Base-by-base conservation (phyloP, 2,113 vertebrate genomes). In the Ophthalmolycus amberensis region DNA sequence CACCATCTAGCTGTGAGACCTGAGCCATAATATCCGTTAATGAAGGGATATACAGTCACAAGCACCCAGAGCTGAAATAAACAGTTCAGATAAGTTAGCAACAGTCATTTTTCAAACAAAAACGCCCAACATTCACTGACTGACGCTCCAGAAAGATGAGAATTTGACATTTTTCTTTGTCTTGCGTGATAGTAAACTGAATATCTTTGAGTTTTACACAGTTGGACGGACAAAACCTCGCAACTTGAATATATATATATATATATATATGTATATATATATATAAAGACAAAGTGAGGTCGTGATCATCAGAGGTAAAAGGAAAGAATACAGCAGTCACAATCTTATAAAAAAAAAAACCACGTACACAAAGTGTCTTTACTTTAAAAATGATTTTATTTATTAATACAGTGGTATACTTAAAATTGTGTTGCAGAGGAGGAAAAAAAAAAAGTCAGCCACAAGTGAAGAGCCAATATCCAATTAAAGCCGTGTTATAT, bases 371-470 rank as follows among this genome's bases (percentile, higher is more conserved):
- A 46, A 5, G 44, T 20, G 2, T 3, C 15, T 84, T 88, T 99
- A 98, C 96, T 98, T 99, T 97, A 97, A 98, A 99, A 99, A 98
- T 94, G 88, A 95, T 96, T 99, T 99, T 98, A 98, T 99, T 98
- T 95, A 96, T 96, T 95, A 94, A 95, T 96, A 95, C 92, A 95
- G 92, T 95, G 93, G 92, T 95, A 97, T 97, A 97, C 95, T 97
- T 97, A 97, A 97, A 98, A 98, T 97, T 94, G 96, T 96, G 96
- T 96, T 89, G 88, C 80, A 94, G 90, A 93, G 79, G 83, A 92
- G 83, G 5, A 91, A 80, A 89, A 91, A 88, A 94, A 96, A 91
- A 88, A 94, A 96, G 94, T 94, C 96, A 97, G 96, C 96, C 97
- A 97, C 95, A 97, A 94, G 95, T 97, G 95, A 96, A 96, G 94